A percentile compares a stretch with the other conserved stretches of the same genome.
Conservation (phyloP, 2,797 vertebrate species). For the Mormyrus proboscirostris region DNA sequence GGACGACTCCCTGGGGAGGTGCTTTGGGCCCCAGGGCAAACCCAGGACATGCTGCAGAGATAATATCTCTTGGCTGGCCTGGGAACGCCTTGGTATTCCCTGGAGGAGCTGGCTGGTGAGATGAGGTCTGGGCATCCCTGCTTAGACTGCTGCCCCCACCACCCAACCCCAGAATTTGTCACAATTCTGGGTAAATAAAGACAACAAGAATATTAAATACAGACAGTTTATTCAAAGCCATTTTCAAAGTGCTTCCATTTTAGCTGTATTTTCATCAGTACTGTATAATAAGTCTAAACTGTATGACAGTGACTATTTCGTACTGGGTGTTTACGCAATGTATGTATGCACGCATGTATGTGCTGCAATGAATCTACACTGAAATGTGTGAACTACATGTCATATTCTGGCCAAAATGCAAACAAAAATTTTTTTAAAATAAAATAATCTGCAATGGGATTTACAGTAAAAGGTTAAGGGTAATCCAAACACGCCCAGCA, state of each 20-base stretch:
- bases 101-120: not conserved
- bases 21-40: not conserved
- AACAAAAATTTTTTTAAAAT: slow-evolving; percentile 63
- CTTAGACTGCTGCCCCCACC: not conserved
- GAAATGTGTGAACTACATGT: slow-evolving; percentile 58
- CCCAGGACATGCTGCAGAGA: not conserved
- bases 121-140: not conserved
- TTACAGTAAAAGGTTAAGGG: slow-evolving; percentile 62
- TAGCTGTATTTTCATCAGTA: slow-evolving; percentile 2
- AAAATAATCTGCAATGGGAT: slow-evolving; percentile 64
- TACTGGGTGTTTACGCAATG: slow-evolving; percentile 40
- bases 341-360: slow-evolving; percentile 37
- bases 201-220: slow-evolving; percentile 45
- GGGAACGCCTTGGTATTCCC: not conserved
- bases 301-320: slow-evolving; percentile 34
- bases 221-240: slow-evolving; percentile 74
- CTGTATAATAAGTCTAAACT: slow-evolving; percentile 33
- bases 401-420: slow-evolving; percentile 57
- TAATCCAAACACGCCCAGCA: slow-evolving; percentile 40
- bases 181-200: not conserved
- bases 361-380: slow-evolving; percentile 49
- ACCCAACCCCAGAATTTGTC: not conserved
- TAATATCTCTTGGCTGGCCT: not conserved
- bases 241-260: slow-evolving; percentile 62
- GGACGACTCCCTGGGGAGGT: not conserved